phyloP scores from a whole-genome alignment of 1,140 invertebrate genomes.

The Drosophila burlai region DNA sequence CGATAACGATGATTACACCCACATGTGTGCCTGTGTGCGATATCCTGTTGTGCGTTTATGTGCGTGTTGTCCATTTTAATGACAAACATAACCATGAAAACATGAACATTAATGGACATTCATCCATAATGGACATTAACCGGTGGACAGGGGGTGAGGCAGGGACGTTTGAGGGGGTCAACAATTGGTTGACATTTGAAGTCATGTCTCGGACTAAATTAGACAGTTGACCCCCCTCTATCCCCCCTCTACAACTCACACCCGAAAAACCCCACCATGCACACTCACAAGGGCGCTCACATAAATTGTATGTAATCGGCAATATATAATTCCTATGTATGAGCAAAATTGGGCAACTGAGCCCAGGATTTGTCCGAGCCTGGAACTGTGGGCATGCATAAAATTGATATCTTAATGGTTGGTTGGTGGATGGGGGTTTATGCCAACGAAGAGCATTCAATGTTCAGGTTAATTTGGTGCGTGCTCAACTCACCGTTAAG shows the following conservation, averaged over 20 bases:
- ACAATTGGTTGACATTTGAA: slow-evolving; percentile 60
- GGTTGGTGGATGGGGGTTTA: slow-evolving; percentile 3
- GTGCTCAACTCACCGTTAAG: slow-evolving; percentile 48
- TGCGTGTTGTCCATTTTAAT: slow-evolving; percentile 63
- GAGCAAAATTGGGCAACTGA: slow-evolving; percentile 47
- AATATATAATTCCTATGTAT: slow-evolving; percentile 64
- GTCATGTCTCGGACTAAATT: slow-evolving; percentile 63
- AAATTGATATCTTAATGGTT: slow-evolving; percentile 67
- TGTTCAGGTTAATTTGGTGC: slow-evolving; percentile 56
- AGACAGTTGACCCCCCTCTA: slow-evolving; percentile 27
- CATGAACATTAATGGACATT: slow-evolving; percentile 66
- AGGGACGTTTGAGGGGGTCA: slow-evolving; percentile 10
- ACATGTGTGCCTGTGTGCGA: slow-evolving; percentile 21
- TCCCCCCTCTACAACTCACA: background rate
- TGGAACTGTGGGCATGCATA: slow-evolving; percentile 64
- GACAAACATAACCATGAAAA: slow-evolving; percentile 66
- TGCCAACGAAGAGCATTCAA: slow-evolving; percentile 13
- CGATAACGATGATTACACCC: slow-evolving; percentile 20
- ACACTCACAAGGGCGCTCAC: slow-evolving; percentile 8
- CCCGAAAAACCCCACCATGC: slow-evolving; percentile 14
- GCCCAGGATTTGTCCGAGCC: slow-evolving; percentile 51
- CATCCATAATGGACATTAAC: slow-evolving; percentile 64
- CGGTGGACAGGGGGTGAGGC: background rate
- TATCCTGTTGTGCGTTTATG: slow-evolving; percentile 30
- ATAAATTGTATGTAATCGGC: slow-evolving; percentile 49